Base-by-base conservation (phyloP, 2,797 vertebrate species). In the Esox lucius region DNA sequence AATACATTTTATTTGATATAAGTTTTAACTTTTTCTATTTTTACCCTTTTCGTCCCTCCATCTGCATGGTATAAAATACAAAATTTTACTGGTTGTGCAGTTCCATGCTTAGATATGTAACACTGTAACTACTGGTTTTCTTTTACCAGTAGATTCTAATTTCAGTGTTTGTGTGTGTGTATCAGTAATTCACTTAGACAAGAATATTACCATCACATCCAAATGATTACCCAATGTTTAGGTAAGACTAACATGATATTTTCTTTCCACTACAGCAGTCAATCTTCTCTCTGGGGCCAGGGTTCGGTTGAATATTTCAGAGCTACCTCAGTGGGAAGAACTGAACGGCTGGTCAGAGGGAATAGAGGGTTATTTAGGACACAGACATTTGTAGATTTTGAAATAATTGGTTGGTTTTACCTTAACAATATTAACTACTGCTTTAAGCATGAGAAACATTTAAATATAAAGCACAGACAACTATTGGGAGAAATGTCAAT, bases 161-260 rank as follows among this genome's bases (percentile, higher is more conserved):
- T 48, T 42, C 51, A 19, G 46, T 59, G 61, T 66, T 33, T 51
- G 15, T 62, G 28, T n/a, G n/a, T 61, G 73, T 61, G 72, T 65
- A 24, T 39, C 31, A 66, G 46, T 78, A 24, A 66, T 7, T 70
- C 68, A 35, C 72, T 69, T 28, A 73, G 56, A 49, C 42, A 78
- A 12, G 53, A 39, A 42, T 66, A 69, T 51, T 24, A 42, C 66
- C 19, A n/a, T 65, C 33, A 73, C 19, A 48, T 59, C 73, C 62
- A 61, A 53, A 77, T 69, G n/a, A 49, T 71, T 35, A n/a, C 73
- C 28, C 35, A 33, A 19, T 74, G 65, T 74, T 74, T 42, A 39
- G 26, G 56, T 64, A 72, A 66, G 69, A 28, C 56, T 64, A 16
- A 51, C 16, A 61, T 33, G 39, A 71, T 65, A 68, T 51, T 68